These are phyloP conservation scores for Bufo bufo DNA, from an alignment of 2,113 vertebrate species.

Conservation along the genomic window DNA sequence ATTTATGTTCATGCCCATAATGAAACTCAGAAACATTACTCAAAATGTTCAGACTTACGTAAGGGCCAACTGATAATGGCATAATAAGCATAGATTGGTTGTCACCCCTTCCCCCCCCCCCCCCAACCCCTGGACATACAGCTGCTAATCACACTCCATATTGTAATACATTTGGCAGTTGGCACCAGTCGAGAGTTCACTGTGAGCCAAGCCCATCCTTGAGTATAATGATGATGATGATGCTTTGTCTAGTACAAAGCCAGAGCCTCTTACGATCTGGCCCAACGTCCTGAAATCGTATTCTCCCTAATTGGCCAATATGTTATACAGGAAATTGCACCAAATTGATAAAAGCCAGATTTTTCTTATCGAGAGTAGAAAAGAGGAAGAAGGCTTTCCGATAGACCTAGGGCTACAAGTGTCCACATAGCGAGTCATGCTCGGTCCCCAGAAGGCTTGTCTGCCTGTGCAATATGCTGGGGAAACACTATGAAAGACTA, in stretches of 20 bases:
- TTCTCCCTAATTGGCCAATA: neutral
- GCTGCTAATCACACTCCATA: slow-evolving; percentile 6
- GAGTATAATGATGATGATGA: neutral
- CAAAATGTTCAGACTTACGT: too few relatives aligned
- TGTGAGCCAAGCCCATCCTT: slow-evolving; percentile 16
- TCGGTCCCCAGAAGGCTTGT: neutral
- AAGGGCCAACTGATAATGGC: too few relatives aligned
- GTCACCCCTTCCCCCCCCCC: neutral
- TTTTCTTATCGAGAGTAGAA: neutral
- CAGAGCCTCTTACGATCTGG: neutral
- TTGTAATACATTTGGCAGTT: slow-evolving; percentile 13
- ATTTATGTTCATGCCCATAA: too few relatives aligned
- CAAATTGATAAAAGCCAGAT: neutral
- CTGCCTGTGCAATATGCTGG: neutral
- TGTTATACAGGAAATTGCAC: neutral
- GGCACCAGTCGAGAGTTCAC: neutral
- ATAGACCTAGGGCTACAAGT: neutral
- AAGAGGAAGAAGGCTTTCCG: neutral
- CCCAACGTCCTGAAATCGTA: neutral
- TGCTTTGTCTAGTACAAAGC: slow-evolving; percentile 1
- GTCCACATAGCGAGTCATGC: neutral
- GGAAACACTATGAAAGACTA: too few relatives aligned
- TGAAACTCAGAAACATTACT: too few relatives aligned
- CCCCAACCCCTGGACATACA: neutral
- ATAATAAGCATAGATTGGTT: neutral